Evolutionary conservation across 1,140 invertebrate species (phyloP), one percentile per base, ranked within the genome.

Genomic region (Drosophila subobscura): DNA sequence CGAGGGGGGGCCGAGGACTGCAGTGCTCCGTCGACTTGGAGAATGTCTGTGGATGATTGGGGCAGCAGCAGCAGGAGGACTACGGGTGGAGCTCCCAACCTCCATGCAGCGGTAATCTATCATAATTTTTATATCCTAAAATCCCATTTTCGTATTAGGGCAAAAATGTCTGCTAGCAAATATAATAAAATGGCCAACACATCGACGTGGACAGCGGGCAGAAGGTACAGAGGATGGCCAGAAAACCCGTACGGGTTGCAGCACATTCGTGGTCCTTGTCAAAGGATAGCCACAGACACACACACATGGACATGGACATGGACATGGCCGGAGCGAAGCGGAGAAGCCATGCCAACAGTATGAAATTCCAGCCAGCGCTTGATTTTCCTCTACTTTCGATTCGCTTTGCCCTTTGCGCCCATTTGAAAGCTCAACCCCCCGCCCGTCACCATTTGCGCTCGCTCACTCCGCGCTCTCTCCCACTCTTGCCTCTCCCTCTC

Each of bases 61-160:
- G 33, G 10, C 46, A 8, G 22, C 23, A 50, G 22, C 45, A 41
- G 27, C 41, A 8, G 29, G 55, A 41, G 47, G 27, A 64, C 23
- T 25, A 52, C 22, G 71, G 64, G 66, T 51, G 66, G 1, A 20
- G 16, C 16, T 20, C 16, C 16, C 16, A 20, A 20, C 16, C 16
- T 20, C 16, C 16, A 20, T 76, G 79, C 74, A 76, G 59, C 83
- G 75, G 89, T 90, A 90, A 90, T 90, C 89, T 90, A 90, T 90
- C 89, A 90, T 90, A 90, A 90, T 90, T 90, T 90, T 90, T 90
- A 90, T 90, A 90, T 90, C 89, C 89, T 89, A 89, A 89, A 90
- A 90, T 90, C 89, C 89, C 78, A 90, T 90, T 90, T 90, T 90
- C 74, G 77, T 89, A 89, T 90, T 90, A 90, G 78, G 76, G 84